Conservation (phyloP, 2,797 vertebrate species). For the Falco biarmicus region DNA sequence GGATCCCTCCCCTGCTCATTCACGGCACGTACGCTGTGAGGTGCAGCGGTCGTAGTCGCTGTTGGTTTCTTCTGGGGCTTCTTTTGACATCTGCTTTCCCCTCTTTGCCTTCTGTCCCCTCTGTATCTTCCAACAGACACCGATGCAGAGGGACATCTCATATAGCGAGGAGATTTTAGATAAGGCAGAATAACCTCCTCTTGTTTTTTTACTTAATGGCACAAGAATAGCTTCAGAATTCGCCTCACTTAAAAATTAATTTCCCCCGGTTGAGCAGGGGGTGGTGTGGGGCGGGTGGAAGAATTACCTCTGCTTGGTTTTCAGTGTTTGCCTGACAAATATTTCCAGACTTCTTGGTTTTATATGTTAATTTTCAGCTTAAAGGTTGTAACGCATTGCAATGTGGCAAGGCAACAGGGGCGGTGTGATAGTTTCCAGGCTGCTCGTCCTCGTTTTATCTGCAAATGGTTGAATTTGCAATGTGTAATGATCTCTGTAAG, state of each 20-base stretch:
- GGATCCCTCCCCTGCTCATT: background rate
- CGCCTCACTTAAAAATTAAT: background rate
- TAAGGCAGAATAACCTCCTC: background rate
- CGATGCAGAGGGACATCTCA: background rate
- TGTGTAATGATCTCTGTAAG: conserved; percentile 60
- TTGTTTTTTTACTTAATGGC: background rate
- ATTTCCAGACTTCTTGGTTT: background rate
- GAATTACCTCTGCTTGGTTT: background rate
- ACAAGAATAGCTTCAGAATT: background rate
- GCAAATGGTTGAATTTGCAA: conserved; percentile 40
- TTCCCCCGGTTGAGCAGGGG: background rate
- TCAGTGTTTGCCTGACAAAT: background rate
- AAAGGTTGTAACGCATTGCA: background rate
- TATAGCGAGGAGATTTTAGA: background rate
- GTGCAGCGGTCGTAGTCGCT: background rate
- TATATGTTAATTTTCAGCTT: conserved; percentile 23
- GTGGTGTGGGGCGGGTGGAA: background rate
- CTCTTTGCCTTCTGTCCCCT: background rate
- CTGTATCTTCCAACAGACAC: background rate
- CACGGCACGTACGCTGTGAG: rapidly evolving
- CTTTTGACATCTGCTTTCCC: background rate
- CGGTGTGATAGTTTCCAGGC: background rate
- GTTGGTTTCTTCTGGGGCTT: background rate
- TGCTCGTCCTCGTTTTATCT: background rate
- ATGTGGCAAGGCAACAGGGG: background rate